Conservation (phyloP, 2,888 invertebrate species). For the Xestia c-nigrum region DNA sequence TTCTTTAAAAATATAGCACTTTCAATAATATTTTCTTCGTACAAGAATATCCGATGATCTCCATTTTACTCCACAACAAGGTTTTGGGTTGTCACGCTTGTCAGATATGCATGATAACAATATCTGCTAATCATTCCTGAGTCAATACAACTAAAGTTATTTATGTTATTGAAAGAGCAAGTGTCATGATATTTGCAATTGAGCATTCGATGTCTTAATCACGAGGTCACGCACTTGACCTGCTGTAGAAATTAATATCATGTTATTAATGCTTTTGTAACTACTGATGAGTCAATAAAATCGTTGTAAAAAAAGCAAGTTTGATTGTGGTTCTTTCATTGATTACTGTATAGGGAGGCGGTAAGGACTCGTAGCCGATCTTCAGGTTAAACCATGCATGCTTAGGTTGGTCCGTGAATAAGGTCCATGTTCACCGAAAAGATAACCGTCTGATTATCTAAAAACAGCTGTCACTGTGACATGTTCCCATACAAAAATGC, state of each 20-base stretch:
- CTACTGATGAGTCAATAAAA: constrained; percentile 12
- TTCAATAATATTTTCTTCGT: not conserved
- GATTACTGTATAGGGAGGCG: not conserved
- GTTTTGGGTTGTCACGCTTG: not conserved
- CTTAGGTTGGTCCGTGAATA: not conserved
- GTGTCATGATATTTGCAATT: not conserved
- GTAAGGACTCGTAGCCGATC: not conserved
- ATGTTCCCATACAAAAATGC: no score
- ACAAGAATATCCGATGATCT: not conserved
- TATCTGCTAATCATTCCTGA: not conserved
- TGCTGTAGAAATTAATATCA: constrained; percentile 1
- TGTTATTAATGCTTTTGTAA: not conserved
- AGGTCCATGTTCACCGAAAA: no score
- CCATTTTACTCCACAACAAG: not conserved
- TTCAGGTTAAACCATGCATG: not conserved
- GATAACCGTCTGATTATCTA: no score
- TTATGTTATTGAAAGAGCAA: constrained; percentile 5
- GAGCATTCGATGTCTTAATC: constrained; percentile 11
- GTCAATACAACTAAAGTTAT: not conserved
- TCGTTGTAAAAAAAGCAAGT: constrained; percentile 24
- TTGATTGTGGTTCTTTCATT: not conserved
- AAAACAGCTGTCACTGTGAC: no score
- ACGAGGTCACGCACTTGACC: constrained; percentile 31
- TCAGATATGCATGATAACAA: not conserved
- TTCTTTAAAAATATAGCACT: not conserved